Evolutionary conservation across 2,113 vertebrate species (phyloP).

Genomic region (Mormoops blainvillei): DNA sequence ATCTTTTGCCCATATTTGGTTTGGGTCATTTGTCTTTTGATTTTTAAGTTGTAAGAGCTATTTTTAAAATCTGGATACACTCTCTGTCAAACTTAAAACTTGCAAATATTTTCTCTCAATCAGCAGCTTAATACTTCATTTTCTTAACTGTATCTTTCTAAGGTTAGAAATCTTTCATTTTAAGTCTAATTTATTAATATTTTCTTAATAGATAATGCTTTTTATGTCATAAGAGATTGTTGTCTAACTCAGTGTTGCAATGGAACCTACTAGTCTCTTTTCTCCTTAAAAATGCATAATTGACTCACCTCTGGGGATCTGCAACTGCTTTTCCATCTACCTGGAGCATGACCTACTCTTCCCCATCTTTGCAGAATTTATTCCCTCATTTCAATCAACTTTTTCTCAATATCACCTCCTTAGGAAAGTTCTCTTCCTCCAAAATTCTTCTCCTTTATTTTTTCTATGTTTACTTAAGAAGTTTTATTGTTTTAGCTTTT

Average conservation of each 20-base stretch:
- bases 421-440: not conserved
- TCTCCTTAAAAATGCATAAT: not conserved
- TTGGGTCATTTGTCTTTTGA: not conserved
- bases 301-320: not conserved
- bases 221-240: not conserved
- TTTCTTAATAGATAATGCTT: not conserved
- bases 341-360: not conserved
- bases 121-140: not conserved
- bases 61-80: not conserved
- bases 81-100: not conserved
- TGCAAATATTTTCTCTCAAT: not conserved
- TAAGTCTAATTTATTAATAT: not conserved
- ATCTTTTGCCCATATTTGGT: not conserved
- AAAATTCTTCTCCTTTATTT: not conserved
- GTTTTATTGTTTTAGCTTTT: not conserved
- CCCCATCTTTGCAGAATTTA: not conserved
- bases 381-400: not conserved
- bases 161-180: not conserved
- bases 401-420: not conserved
- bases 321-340: not conserved
- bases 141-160: not conserved
- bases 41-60: not conserved
- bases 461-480: not conserved
- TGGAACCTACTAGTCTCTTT: not conserved
- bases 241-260: not conserved